Evolutionary conservation across 1,140 invertebrate species (phyloP).

Genomic region (Zaprionus ghesquierei): DNA sequence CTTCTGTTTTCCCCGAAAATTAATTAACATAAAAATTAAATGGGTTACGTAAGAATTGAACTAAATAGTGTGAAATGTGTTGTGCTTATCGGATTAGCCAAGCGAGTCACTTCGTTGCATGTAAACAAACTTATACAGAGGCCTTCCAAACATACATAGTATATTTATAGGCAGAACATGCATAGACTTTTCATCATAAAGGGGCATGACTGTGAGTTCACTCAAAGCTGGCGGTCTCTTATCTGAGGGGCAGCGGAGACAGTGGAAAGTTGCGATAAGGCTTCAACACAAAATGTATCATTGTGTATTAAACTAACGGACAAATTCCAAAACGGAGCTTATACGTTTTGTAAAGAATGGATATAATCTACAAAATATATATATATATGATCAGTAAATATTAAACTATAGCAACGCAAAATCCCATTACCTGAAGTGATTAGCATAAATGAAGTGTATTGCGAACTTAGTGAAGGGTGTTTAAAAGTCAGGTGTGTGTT

Average conservation of each 20-base stretch:
- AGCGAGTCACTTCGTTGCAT: conserved; percentile 47
- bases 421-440: too few species aligned
- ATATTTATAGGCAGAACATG: conserved; percentile 20
- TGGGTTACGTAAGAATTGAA: not conserved
- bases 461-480: not conserved
- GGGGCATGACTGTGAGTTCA: conserved; percentile 57
- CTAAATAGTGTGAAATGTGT: not conserved
- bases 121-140: conserved; percentile 45
- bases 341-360: not conserved
- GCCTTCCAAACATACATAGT: not conserved
- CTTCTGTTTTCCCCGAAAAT: not conserved
- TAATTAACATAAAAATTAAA: not conserved
- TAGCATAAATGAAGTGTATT: too few species aligned
- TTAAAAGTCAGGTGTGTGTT: too few species aligned
- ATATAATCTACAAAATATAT: not conserved
- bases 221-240: conserved; percentile 27
- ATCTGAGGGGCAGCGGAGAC: conserved; percentile 34
- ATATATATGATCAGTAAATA: not conserved
- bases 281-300: conserved; percentile 5
- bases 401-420: too few species aligned
- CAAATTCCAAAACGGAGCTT: not conserved
- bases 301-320: not conserved
- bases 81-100: conserved; percentile 9
- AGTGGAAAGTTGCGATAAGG: not conserved
- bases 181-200: conserved; percentile 52